A percentile compares a stretch with the other conserved stretches of the same genome.
Evolutionary conservation across 2,113 vertebrate genomes (phyloP).

Genomic region (Macrotus californicus): DNA sequence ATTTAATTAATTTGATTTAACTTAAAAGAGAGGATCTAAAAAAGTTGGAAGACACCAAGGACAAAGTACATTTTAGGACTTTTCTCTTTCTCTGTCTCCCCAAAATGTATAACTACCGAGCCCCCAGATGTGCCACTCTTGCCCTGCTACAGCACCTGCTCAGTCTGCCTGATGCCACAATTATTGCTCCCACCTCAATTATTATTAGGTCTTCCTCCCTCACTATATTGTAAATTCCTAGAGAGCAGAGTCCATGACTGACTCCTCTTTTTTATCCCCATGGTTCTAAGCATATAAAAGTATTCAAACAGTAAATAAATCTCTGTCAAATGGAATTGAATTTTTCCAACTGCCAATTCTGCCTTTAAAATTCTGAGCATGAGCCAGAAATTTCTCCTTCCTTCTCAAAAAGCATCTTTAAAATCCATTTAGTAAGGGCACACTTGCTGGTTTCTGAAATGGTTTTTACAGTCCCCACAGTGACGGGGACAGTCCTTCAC

Average conservation of each 20-base stretch:
- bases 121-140: no score
- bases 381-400: slow-evolving; percentile 54
- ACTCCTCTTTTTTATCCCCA: slow-evolving; percentile 12
- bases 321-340: slow-evolving; percentile 56
- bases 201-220: background rate
- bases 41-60: background rate
- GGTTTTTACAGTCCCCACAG: background rate
- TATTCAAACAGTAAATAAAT: slow-evolving; percentile 60
- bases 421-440: slow-evolving; percentile 19
- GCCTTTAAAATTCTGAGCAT: slow-evolving; percentile 44
- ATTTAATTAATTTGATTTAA: background rate
- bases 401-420: slow-evolving; percentile 47
- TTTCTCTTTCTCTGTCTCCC: background rate
- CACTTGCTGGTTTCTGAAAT: slow-evolving; percentile 10
- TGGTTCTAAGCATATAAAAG: slow-evolving; percentile 27
- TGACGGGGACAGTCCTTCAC: background rate
- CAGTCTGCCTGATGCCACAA: background rate
- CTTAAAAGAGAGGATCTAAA: background rate
- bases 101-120: background rate
- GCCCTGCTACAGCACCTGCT: background rate
- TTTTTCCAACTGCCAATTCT: slow-evolving; percentile 59
- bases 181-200: rapidly evolving
- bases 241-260: slow-evolving; percentile 25
- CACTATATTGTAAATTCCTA: slow-evolving; percentile 9
- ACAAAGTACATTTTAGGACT: background rate